phyloP scores from a whole-genome alignment of 1,140 invertebrate genomes.

The Monochamus saltuarius region DNA sequence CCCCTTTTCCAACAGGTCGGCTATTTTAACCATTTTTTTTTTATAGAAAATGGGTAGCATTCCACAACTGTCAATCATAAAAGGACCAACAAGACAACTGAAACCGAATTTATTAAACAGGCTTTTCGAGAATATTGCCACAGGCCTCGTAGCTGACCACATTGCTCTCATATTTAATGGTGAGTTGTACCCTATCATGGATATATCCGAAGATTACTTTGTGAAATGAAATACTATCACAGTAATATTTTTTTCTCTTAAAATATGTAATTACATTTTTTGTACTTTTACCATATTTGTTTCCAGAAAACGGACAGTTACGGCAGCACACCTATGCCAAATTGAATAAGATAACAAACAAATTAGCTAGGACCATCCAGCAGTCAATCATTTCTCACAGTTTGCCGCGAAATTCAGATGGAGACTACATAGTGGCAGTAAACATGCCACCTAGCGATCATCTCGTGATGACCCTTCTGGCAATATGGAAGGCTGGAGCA shows the following conservation, averaged over 20 bases:
- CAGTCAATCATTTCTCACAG: slow-evolving; percentile 37
- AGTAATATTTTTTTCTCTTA: slow-evolving; percentile 61
- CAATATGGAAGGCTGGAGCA: slow-evolving; percentile 78
- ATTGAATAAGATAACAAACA: slow-evolving; percentile 38
- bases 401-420: slow-evolving; percentile 59
- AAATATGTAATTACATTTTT: slow-evolving; percentile 66
- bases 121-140: slow-evolving; percentile 43
- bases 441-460: slow-evolving; percentile 73
- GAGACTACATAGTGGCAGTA: slow-evolving; percentile 70
- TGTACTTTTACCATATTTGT: slow-evolving; percentile 2
- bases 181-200: slow-evolving; percentile 22
- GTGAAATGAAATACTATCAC: background rate
- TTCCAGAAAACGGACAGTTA: slow-evolving; percentile 28
- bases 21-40: background rate
- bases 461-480: slow-evolving; percentile 67
- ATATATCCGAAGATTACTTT: background rate
- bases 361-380: slow-evolving; percentile 35
- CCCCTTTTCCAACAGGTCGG: too few species aligned
- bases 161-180: slow-evolving; percentile 47
- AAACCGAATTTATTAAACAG: slow-evolving; percentile 32
- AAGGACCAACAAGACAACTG: slow-evolving; percentile 40
- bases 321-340: slow-evolving; percentile 34
- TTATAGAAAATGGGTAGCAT: slow-evolving; percentile 45
- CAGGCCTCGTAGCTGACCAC: slow-evolving; percentile 24
- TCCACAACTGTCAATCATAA: slow-evolving; percentile 46